phyloP scores from a whole-genome alignment of 2,888 invertebrate genomes.

The Congeria kusceri region DNA sequence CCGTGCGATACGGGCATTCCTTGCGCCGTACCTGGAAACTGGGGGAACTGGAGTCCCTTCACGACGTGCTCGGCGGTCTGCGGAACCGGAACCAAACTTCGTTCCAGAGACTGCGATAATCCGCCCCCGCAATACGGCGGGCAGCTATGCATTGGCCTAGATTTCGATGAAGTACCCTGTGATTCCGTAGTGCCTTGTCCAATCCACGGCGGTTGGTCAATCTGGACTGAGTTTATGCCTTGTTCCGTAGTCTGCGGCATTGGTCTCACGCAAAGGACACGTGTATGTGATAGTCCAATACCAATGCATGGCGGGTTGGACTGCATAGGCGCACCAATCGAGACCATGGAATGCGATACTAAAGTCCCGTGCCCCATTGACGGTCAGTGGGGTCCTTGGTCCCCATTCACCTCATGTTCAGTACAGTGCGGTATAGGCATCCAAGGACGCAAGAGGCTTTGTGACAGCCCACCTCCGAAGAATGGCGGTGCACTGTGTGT shows the following conservation, averaged over 20 bases:
- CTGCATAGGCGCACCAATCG: slow-evolving; percentile 27
- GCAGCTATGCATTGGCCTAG: slow-evolving; percentile 20
- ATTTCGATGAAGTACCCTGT: slow-evolving; percentile 18
- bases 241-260: slow-evolving; percentile 45
- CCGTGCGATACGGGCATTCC: slow-evolving; percentile 33
- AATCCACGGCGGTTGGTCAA: slow-evolving; percentile 46
- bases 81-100: slow-evolving; percentile 24
- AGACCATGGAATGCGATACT: slow-evolving; percentile 31
- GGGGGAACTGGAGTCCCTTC: slow-evolving; percentile 36
- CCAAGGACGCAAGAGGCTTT: slow-evolving; percentile 27
- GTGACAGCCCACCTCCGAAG: slow-evolving; percentile 30
- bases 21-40: slow-evolving; percentile 43
- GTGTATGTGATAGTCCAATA: slow-evolving; percentile 33
- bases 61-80: slow-evolving; percentile 31
- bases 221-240: slow-evolving; percentile 29
- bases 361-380: slow-evolving; percentile 19
- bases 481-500: slow-evolving; percentile 31
- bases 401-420: slow-evolving; percentile 23
- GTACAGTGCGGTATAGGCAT: slow-evolving; percentile 44
- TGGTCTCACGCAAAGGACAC: slow-evolving; percentile 24
- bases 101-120: slow-evolving; percentile 27
- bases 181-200: slow-evolving; percentile 34
- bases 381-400: slow-evolving; percentile 46
- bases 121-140: slow-evolving; percentile 42
- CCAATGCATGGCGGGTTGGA: slow-evolving; percentile 36